These are phyloP conservation scores for Phrynocephalus vlangalii DNA, from an alignment of 2,797 vertebrate species.

Conservation along the genomic window DNA sequence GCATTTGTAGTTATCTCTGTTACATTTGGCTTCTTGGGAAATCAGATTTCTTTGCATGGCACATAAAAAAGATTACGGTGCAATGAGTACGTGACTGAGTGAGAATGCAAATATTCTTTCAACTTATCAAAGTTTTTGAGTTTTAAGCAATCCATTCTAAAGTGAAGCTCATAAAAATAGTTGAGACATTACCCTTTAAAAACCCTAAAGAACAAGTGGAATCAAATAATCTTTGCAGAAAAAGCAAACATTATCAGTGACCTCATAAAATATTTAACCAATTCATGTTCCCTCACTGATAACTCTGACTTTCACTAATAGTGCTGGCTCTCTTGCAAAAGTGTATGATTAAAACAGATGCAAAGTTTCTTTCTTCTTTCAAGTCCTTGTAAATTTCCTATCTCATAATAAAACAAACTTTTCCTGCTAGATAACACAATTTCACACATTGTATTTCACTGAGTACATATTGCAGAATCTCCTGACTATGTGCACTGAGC, in stretches of 20 bases:
- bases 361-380: not conserved
- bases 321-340: not conserved
- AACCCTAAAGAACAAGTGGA: fast-evolving
- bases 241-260: not conserved
- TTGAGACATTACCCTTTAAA: not conserved
- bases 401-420: not conserved
- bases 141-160: not conserved
- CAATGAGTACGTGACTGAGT: not conserved
- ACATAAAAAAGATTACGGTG: not conserved
- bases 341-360: not conserved
- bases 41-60: slow-evolving; percentile 34
- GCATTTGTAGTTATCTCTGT: not conserved
- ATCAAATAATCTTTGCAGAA: not conserved
- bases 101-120: not conserved
- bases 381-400: not conserved
- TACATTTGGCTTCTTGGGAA: slow-evolving; percentile 20
- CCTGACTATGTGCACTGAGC: not conserved
- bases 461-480: not conserved
- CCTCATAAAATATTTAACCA: fast-evolving
- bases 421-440: not conserved
- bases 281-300: not conserved
- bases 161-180: not conserved
- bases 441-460: not conserved
- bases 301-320: not conserved
- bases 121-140: not conserved